Percentiles rank a stretch among this genome's conserved stretches.
These are phyloP conservation scores for Mesoligia furuncula DNA, from an alignment of 2,888 invertebrate genomes.

Conservation along the genomic window DNA sequence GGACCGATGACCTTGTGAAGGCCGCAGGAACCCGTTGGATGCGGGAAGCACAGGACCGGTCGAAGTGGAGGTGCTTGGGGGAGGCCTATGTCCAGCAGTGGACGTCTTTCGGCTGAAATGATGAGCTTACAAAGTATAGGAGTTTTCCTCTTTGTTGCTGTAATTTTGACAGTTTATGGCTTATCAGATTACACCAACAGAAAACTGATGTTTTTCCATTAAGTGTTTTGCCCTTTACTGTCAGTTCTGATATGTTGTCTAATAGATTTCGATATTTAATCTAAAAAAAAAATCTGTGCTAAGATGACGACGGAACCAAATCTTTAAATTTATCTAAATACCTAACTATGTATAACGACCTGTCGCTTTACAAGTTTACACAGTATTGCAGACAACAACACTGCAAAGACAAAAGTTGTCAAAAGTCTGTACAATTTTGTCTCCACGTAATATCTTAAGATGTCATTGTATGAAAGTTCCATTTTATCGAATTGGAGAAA, in stretches of 20 bases:
- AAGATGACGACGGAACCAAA: neutral
- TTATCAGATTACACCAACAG: neutral
- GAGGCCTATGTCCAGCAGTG: too few relatives aligned
- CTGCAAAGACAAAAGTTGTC: neutral
- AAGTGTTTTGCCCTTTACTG: too few relatives aligned
- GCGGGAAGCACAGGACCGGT: too few relatives aligned
- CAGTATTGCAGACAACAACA: neutral
- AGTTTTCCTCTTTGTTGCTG: neutral
- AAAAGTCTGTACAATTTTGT: constrained; percentile 9
- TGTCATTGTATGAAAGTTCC: neutral
- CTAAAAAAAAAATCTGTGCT: too few relatives aligned
- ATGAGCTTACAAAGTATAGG: neutral
- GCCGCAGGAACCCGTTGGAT: too few relatives aligned
- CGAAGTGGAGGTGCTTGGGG: too few relatives aligned
- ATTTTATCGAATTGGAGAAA: neutral
- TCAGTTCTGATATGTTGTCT: too few relatives aligned
- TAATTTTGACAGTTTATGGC: neutral
- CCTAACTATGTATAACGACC: neutral
- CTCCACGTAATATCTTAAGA: neutral
- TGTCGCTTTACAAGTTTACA: neutral
- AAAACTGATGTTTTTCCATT: neutral
- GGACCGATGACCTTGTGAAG: too few relatives aligned
- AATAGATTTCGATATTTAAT: too few relatives aligned
- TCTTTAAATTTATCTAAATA: neutral
- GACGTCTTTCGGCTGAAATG: too few relatives aligned